Evolutionary conservation across 2,113 vertebrate genomes (phyloP), one percentile per base, ranked within the genome.

Genomic region (Hippocampus mohnikei): DNA sequence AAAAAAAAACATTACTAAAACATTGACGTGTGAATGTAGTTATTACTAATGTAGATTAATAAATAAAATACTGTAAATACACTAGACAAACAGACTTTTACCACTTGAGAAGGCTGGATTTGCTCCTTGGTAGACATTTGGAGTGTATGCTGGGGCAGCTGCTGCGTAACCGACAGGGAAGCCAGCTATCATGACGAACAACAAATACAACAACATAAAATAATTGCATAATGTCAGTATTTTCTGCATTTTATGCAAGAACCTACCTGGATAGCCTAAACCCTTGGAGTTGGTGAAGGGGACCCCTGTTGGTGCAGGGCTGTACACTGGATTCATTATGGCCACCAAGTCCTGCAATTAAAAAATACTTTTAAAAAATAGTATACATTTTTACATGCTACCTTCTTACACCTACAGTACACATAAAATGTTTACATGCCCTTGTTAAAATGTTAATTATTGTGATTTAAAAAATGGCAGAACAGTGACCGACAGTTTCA

Each of bases 271-370:
- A 89, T 98, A 99, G 86, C 95, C 94, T 88, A 98, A 90, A 89
- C 96, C 96, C 94, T 99, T 99, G 76, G 93, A 90, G 86, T 97
- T 98, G 93, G 96, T 94, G 89, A 95, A 98, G 82, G 95, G 95
- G 88, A 97, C 94, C 93, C 97, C 97, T 92, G 97, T 93, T 91
- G 94, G 93, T 67, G 93, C 93, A 93, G 97, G 96, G 93, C 94
- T 98, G 92, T 99, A 99, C 61, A 97, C 94, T 76, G 97, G 97
- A 92, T 99, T 99, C 96, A 99, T 99, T 86, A 81, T 95, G 92
- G 87, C 89, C 85, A 75, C 67, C 68, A 80, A 85, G 69, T 72
- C 68, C 89, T 91, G 78, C 13, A 76, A 70, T 8, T 20, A 66
- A 58, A 75, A 70, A 74, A 37, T 37, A 37, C 5, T 6, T 6